Conservation (phyloP, 2,888 invertebrate genomes). For the Steinernema scapterisci region DNA sequence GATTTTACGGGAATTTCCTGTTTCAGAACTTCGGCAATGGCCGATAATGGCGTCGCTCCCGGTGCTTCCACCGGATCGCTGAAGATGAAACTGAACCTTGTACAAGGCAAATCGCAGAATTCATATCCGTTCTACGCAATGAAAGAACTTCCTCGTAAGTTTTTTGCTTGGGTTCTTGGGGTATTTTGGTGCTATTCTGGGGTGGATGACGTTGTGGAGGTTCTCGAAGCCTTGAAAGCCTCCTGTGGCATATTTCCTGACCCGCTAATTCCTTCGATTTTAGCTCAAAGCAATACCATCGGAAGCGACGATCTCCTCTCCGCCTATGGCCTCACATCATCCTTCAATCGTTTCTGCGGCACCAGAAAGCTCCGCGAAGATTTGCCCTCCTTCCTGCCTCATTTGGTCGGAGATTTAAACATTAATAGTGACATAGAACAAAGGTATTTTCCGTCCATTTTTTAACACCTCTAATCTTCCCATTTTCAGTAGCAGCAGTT, state of each 20-base stretch:
- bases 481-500: constrained; percentile 38
- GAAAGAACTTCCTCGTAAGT: constrained; percentile 49
- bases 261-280: too few species aligned
- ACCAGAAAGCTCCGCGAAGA: constrained; percentile 43
- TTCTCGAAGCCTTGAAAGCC: too few species aligned
- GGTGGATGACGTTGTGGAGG: too few species aligned
- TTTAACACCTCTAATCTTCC: background rate
- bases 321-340: constrained; percentile 43
- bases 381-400: constrained; percentile 54
- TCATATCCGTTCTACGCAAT: constrained; percentile 49
- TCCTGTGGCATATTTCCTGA: too few species aligned
- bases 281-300: constrained; percentile 45
- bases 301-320: constrained; percentile 53
- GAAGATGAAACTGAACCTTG: constrained; percentile 46
- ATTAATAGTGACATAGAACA: constrained; percentile 34
- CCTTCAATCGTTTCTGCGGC: constrained; percentile 41
- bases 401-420: constrained; percentile 54
- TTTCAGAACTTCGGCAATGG: background rate
- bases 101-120: constrained; percentile 36
- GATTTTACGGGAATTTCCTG: too few species aligned
- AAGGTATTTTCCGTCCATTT: too few species aligned
- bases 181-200: too few species aligned
- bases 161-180: background rate
- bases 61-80: constrained; percentile 40
- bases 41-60: constrained; percentile 14